Conservation (phyloP, 1,140 invertebrate genomes). For the Paramacrobiotus metropolitanus region DNA sequence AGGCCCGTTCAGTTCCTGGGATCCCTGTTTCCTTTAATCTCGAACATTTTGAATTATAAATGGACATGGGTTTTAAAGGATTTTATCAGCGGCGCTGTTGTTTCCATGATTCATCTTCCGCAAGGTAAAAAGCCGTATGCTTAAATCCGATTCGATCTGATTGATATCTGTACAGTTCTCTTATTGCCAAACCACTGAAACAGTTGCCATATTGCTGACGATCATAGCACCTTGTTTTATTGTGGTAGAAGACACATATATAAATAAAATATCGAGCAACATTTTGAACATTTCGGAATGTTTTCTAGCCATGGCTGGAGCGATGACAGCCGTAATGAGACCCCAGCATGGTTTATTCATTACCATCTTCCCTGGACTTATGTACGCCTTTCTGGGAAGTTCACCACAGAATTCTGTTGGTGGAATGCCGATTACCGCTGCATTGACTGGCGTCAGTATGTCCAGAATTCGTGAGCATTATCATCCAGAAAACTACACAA, state of each 20-base stretch:
- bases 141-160: too few species aligned
- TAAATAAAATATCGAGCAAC: too few species aligned
- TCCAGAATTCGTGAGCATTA: background rate
- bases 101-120: slow-evolving; percentile 1
- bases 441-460: background rate
- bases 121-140: too few species aligned
- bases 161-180: too few species aligned
- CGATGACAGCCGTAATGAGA: slow-evolving; percentile 1
- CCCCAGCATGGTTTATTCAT: background rate
- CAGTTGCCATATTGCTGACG: too few species aligned
- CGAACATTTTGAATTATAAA: background rate
- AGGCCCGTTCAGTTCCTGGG: background rate
- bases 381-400: background rate
- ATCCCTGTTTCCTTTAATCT: background rate
- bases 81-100: background rate
- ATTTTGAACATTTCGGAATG: background rate
- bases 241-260: too few species aligned
- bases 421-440: background rate
- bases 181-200: background rate
- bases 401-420: slow-evolving; percentile 1
- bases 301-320: background rate
- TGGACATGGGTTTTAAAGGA: background rate
- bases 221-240: too few species aligned
- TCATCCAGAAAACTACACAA: background rate
- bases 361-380: background rate